Evolutionary conservation across 2,797 vertebrate genomes (phyloP), one percentile per base, ranked within the genome.

Genomic region (Rhinella marina): DNA sequence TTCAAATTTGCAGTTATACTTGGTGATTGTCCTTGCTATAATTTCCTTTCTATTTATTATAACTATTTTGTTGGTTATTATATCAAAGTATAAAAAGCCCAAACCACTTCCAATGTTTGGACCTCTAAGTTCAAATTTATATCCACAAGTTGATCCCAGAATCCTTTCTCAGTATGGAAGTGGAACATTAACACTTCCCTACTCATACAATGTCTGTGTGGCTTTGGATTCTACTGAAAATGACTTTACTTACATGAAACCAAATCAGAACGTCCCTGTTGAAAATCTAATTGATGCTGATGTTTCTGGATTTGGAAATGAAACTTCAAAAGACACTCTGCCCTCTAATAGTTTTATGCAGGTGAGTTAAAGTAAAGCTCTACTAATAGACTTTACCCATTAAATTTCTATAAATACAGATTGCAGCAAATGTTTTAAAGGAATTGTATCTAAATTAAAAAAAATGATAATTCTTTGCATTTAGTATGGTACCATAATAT

Each of bases 11-110:
- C 81, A 90, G 23, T 82, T 93, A 56, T 92, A 90, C 23, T 59
- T 92, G n/a, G 57, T 91, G 7, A 29, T 91, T 29, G 52, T 84
- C 23, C 84, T 93, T 91, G 94, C 94, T 0, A 87, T 91, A 0
- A 93, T 96, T 2, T 95, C 94, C 50, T 94, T 93, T 4, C 62
- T 96, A 72, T 96, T 95, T 62, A 80, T 88, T 72, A 52, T 88
- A 48, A 88, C 82, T 41, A 77, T 88, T 21, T 32, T 88, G 66
- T 19, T 75, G 17, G 66, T 72, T 0, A 32, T 85, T 23, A 75
- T 85, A 50, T 85, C 87, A 14, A 88, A 85, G 64, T 88, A 66
- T 21, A 88, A 50, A 78, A 57, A 88, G 27, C 8, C 82, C 48
- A 85, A 88, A 32, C 27, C 77, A 0, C n/a, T 27, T 32, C 54